Conservation (phyloP, 2,888 invertebrate species). For the Agrilus cyanescens region DNA sequence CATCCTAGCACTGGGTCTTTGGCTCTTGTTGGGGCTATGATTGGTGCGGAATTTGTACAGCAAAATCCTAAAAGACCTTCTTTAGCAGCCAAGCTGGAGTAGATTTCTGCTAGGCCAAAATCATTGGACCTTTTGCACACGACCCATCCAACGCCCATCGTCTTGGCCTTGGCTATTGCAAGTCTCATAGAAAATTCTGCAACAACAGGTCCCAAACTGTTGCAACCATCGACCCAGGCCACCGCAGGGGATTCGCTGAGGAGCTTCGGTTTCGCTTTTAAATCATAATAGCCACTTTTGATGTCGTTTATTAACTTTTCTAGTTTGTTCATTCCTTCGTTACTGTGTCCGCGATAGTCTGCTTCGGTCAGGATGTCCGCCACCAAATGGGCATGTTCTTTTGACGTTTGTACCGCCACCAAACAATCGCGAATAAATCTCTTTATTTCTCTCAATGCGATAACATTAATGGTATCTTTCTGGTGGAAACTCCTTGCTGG, state of each 20-base stretch:
- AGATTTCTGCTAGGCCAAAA: conserved; percentile 82
- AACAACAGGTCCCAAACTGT: conserved; percentile 55
- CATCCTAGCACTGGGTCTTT: conserved; percentile 30
- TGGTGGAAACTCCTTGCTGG: too few relatives aligned
- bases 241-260: conserved; percentile 45
- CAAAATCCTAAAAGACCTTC: conserved; percentile 70
- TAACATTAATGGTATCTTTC: conserved; percentile 15
- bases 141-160: conserved; percentile 57
- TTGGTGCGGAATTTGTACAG: conserved; percentile 85
- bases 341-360: conserved; percentile 60
- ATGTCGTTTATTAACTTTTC: conserved; percentile 59
- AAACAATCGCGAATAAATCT: conserved; percentile 58
- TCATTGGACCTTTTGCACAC: conserved; percentile 53
- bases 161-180: conserved; percentile 58
- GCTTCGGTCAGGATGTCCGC: conserved; percentile 60
- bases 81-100: conserved; percentile 61
- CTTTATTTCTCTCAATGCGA: conserved; percentile 38
- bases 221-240: conserved; percentile 53
- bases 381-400: conserved; percentile 48
- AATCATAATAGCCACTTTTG: conserved; percentile 38
- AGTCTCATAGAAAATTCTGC: conserved; percentile 51
- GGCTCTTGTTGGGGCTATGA: conserved; percentile 76
- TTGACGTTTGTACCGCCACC: conserved; percentile 47
- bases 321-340: conserved; percentile 62
- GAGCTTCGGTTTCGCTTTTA: conserved; percentile 41